Conservation (phyloP, 2,797 vertebrate species). For the Limnodromus scolopaceus region DNA sequence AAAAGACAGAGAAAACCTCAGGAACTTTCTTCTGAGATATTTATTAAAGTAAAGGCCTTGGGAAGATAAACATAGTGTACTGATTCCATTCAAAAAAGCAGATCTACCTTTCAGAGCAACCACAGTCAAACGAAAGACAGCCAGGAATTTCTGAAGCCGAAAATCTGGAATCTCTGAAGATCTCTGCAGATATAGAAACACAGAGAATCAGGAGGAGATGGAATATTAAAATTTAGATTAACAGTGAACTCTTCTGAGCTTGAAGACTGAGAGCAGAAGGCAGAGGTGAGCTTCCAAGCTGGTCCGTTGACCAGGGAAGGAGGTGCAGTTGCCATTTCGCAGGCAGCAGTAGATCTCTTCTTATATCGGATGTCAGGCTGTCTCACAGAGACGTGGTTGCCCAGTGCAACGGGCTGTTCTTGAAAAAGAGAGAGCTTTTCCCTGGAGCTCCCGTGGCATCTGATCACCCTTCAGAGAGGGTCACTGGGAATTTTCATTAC, state of each 20-base stretch:
- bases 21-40: background rate
- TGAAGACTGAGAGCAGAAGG: background rate
- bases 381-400: accelerated
- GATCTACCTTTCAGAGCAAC: background rate
- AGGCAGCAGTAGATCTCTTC: background rate
- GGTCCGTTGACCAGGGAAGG: background rate
- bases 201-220: background rate
- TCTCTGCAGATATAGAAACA: background rate
- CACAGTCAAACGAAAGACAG: background rate
- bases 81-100: background rate
- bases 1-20: background rate
- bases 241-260: background rate
- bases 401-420: background rate
- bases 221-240: background rate
- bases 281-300: background rate
- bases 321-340: background rate
- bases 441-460: background rate
- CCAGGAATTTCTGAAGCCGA: background rate
- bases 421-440: background rate
- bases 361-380: background rate
- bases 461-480: background rate
- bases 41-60: background rate
- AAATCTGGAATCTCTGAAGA: background rate
- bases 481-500: background rate
- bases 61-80: background rate